Conservation (phyloP, 1,140 invertebrate species). For the Bombus sibiricus region DNA sequence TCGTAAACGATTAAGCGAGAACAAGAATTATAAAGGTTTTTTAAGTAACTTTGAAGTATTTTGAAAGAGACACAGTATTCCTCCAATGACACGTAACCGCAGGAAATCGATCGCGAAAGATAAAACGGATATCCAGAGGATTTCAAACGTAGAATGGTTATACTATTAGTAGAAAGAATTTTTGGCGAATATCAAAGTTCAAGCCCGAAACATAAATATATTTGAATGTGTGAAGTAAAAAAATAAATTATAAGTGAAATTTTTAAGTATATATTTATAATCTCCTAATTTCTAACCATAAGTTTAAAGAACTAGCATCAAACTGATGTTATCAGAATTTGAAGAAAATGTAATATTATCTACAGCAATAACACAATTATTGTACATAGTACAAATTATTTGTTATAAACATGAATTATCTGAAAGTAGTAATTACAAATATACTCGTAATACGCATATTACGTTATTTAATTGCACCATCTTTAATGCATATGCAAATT, state of each 20-base stretch:
- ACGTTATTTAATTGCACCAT: too few relatives aligned
- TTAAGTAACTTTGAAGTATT: background rate
- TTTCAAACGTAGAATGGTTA: background rate
- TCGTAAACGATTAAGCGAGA: background rate
- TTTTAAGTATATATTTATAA: too few relatives aligned
- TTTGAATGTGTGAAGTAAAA: too few relatives aligned
- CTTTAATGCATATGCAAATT: background rate
- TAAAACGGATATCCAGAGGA: slow-evolving; percentile 6
- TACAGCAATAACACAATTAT: too few relatives aligned
- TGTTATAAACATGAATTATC: too few relatives aligned
- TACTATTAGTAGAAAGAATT: background rate
- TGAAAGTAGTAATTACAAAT: background rate
- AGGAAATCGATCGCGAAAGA: slow-evolving; percentile 23
- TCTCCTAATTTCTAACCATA: too few relatives aligned
- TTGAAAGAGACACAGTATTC: slow-evolving; percentile 17
- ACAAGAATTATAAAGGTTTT: background rate
- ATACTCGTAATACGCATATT: background rate
- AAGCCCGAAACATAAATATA: background rate
- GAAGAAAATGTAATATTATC: too few relatives aligned
- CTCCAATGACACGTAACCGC: slow-evolving; percentile 31
- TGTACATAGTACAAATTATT: too few relatives aligned
- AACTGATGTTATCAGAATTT: too few relatives aligned
- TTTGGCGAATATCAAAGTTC: background rate
- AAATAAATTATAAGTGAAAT: too few relatives aligned
- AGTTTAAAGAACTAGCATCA: too few relatives aligned